These are phyloP conservation scores for Otolemur garnettii DNA, from an alignment of 2,113 vertebrate species.

Conservation along the genomic window DNA sequence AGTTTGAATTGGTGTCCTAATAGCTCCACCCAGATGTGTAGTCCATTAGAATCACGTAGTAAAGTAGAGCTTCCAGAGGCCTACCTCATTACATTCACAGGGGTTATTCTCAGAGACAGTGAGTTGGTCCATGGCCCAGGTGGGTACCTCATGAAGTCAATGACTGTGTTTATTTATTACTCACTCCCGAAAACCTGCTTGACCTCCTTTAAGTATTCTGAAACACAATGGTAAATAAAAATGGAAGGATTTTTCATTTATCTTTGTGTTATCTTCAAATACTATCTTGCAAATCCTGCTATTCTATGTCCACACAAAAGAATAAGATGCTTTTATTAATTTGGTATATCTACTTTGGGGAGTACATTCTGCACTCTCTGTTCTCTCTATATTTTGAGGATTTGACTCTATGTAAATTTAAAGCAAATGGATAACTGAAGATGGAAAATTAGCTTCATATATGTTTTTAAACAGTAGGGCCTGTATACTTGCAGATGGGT, in stretches of 20 bases:
- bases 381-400: neutral
- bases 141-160: neutral
- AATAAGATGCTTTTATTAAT: neutral
- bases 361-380: constrained; percentile 32
- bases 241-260: neutral
- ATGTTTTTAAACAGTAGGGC: neutral
- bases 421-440: neutral
- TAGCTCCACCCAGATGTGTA: neutral
- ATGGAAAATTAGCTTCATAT: constrained; percentile 4
- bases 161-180: neutral
- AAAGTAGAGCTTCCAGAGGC: neutral
- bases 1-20: neutral
- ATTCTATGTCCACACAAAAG: neutral
- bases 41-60: neutral
- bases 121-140: neutral
- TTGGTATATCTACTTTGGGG: neutral
- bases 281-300: neutral
- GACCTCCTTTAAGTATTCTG: neutral
- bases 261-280: neutral
- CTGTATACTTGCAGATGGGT: neutral
- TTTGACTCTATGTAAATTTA: neutral
- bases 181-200: neutral
- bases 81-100: neutral
- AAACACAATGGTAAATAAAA: constrained; percentile 19
- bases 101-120: neutral